Percentiles rank a stretch among this genome's conserved stretches.
Conservation (phyloP, 2,888 invertebrate species). For the Perdita meconis region DNA sequence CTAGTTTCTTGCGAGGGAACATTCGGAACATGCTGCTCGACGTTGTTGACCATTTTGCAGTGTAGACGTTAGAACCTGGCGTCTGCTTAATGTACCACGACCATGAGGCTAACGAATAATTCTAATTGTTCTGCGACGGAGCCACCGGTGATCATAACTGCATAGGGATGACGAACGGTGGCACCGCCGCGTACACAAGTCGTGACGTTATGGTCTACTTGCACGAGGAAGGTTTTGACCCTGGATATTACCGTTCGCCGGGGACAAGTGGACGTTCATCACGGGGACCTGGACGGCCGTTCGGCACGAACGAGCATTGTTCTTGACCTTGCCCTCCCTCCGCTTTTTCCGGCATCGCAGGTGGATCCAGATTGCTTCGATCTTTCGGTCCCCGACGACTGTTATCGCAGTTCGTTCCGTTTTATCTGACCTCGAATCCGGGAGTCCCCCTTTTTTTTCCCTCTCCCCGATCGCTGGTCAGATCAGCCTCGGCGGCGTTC, state of each 20-base stretch:
- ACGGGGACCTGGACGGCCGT: conserved; percentile 30
- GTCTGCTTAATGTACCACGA: background rate
- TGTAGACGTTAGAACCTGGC: background rate
- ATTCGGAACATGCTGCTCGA: background rate
- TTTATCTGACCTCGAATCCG: conserved; percentile 55
- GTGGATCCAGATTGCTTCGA: conserved; percentile 28
- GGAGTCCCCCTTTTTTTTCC: conserved; percentile 12
- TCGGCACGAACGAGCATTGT: conserved; percentile 58
- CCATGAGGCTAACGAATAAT: background rate
- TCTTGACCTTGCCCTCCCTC: conserved; percentile 40
- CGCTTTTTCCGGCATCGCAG: conserved; percentile 22
- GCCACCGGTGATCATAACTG: background rate
- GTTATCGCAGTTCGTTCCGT: conserved; percentile 20
- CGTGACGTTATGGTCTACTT: conserved; percentile 9
- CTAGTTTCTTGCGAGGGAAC: conserved; percentile 1
- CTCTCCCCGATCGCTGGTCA: conserved; percentile 40
- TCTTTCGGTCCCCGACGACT: conserved; percentile 25
- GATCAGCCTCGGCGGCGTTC: conserved; percentile 1
- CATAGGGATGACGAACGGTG: conserved; percentile 7
- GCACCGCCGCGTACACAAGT: background rate
- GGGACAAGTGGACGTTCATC: conserved; percentile 50
- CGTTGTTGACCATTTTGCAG: background rate
- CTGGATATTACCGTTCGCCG: conserved; percentile 19
- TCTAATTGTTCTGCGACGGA: background rate
- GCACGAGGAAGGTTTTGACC: conserved; percentile 31